Evolutionary conservation across 64 coral and sea anemone genomes (phyloP).

Genomic region (Actinia tenebrosa): DNA sequence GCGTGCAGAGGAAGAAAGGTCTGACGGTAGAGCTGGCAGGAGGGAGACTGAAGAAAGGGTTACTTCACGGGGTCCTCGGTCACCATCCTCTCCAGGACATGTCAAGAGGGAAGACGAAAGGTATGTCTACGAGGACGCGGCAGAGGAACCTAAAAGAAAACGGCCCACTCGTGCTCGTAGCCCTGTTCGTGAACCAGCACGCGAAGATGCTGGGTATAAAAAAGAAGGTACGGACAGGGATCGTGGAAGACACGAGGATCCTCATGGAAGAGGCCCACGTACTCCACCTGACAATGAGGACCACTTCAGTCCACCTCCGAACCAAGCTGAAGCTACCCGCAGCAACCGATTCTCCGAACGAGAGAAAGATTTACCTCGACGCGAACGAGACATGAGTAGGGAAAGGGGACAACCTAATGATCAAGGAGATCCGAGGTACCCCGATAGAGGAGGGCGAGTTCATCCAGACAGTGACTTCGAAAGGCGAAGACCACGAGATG

Average conservation of each 20-base stretch:
- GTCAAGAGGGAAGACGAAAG: background rate
- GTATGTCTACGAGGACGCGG: background rate
- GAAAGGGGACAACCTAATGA: background rate
- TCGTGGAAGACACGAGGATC: background rate
- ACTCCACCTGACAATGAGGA: constrained; percentile 32
- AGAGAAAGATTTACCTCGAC: constrained; percentile 25
- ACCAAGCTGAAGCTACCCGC: background rate
- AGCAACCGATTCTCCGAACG: constrained; percentile 21
- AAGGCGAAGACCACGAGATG: background rate
- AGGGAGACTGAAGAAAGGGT: background rate
- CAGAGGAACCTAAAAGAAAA: background rate
- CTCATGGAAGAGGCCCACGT: constrained; percentile 28
- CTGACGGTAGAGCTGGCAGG: constrained; percentile 13
- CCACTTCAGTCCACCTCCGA: background rate
- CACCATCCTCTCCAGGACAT: constrained; percentile 27
- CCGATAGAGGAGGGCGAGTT: constrained; percentile 8
- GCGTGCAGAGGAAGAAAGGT: constrained; percentile 27
- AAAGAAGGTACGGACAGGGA: background rate
- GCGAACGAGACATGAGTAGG: constrained; percentile 14
- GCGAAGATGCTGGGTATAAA: background rate
- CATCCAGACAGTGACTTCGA: constrained; percentile 14
- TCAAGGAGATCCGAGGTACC: constrained; percentile 16
- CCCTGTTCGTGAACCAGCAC: background rate
- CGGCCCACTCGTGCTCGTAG: background rate
- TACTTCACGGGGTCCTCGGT: constrained; percentile 1